phyloP scores from a whole-genome alignment of 2,888 invertebrate species.

The Pachycephus smyrnensis region DNA sequence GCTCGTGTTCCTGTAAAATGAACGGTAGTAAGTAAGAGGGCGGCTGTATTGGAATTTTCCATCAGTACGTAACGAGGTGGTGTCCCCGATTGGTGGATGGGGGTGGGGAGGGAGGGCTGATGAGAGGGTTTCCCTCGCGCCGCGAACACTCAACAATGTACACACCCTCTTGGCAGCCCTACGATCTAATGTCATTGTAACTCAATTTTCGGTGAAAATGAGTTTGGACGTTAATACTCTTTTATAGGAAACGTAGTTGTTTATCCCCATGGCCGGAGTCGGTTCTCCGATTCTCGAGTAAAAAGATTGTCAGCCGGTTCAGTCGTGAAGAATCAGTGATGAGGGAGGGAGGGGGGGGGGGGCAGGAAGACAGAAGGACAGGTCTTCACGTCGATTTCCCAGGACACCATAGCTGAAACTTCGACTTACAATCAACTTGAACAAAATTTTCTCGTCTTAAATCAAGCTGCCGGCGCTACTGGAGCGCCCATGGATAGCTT shows the following conservation, averaged over 20 bases:
- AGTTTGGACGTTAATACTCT: neutral
- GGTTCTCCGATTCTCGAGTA: neutral
- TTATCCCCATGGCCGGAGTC: neutral
- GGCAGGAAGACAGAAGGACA: slow-evolving; percentile 24
- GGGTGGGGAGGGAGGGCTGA: neutral
- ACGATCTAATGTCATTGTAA: slow-evolving; percentile 1
- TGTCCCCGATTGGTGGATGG: neutral
- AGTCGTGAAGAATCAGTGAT: slow-evolving; percentile 6
- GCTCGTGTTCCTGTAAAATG: neutral
- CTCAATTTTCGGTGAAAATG: slow-evolving; percentile 1
- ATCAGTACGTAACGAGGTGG: neutral
- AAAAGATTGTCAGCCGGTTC: neutral
- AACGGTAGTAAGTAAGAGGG: neutral
- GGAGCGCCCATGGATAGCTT: neutral
- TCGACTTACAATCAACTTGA: neutral
- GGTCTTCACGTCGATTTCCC: neutral
- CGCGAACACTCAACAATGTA: slow-evolving; percentile 3
- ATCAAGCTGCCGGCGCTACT: neutral
- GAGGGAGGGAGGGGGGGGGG: neutral
- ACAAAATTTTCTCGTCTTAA: neutral
- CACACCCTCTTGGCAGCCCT: slow-evolving; percentile 8
- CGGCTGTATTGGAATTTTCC: neutral
- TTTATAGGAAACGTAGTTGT: neutral
- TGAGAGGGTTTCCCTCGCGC: neutral
- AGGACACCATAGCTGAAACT: neutral